A percentile compares a stretch with the other conserved stretches of the same genome.
These are phyloP conservation scores for Ellobius talpinus DNA, from an alignment of 2,113 vertebrate genomes.

Conservation along the genomic window DNA sequence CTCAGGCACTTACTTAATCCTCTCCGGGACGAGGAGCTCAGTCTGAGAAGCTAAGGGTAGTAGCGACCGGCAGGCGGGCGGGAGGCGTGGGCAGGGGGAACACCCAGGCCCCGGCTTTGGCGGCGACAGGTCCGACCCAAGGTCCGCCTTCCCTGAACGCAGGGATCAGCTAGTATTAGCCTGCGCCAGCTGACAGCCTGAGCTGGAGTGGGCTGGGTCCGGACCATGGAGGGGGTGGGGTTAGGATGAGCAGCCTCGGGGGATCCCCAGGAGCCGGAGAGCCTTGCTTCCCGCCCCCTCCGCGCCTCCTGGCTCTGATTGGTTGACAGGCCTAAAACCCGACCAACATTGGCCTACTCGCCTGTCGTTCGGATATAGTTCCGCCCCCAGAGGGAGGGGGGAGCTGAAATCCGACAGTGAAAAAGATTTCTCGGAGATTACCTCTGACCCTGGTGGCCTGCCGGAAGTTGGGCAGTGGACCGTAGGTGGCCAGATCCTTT, in stretches of 20 bases:
- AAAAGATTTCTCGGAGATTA: not conserved
- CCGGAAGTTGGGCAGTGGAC: not conserved
- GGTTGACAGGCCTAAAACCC: conserved; percentile 23
- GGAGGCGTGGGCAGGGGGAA: not conserved
- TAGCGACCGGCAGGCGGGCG: not conserved
- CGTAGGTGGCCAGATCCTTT: not conserved
- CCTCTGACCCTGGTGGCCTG: not conserved
- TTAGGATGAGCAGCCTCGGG: not conserved
- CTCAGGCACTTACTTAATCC: conserved; percentile 81
- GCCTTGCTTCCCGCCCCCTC: not conserved
- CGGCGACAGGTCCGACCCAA: not conserved
- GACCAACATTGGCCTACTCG: conserved; percentile 34
- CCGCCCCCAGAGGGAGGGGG: not conserved
- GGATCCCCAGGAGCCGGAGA: not conserved
- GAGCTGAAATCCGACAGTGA: rapidly evolving
- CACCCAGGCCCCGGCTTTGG: not conserved
- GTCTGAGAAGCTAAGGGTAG: conserved; percentile 55
- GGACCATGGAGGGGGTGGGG: conserved; percentile 57
- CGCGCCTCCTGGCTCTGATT: conserved; percentile 38
- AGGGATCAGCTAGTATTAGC: not conserved
- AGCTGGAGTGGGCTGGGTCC: not conserved
- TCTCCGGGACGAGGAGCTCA: conserved; percentile 65
- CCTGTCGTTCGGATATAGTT: conserved; percentile 51
- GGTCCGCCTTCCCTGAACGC: not conserved
- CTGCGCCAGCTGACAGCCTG: not conserved